These are phyloP conservation scores for Oceanites oceanicus DNA, from an alignment of 2,113 vertebrate species.

Conservation along the genomic window DNA sequence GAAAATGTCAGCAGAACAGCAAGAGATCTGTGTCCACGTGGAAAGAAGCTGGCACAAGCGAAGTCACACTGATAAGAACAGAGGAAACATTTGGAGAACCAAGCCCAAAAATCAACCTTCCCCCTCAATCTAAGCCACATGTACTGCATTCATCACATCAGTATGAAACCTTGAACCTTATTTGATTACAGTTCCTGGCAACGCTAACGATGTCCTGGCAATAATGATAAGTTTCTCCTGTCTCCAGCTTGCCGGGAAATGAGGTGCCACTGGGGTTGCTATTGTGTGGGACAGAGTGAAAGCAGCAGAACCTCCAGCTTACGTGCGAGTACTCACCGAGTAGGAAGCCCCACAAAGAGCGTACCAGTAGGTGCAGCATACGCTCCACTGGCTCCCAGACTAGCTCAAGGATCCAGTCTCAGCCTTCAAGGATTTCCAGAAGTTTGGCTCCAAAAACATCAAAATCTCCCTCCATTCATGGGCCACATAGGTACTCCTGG, in stretches of 20 bases:
- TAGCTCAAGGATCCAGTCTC: background rate
- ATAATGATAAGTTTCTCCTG: background rate
- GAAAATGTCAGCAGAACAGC: constrained; percentile 4
- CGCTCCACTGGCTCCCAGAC: background rate
- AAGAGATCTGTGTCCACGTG: background rate
- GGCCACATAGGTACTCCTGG: background rate
- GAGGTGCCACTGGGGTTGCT: background rate
- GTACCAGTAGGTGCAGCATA: background rate
- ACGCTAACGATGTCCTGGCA: background rate
- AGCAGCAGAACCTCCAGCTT: background rate
- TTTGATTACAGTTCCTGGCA: background rate
- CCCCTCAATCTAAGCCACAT: background rate
- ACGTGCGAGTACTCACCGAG: rapidly evolving
- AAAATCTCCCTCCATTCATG: background rate
- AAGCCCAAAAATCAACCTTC: background rate
- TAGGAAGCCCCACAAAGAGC: background rate
- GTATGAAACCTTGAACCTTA: background rate
- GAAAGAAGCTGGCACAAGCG: background rate
- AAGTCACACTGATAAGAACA: background rate
- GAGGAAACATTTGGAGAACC: constrained; percentile 2
- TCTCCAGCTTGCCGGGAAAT: background rate
- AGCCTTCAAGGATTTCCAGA: background rate
- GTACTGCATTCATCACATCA: background rate
- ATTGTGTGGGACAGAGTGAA: background rate
- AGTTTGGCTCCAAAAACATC: background rate